phyloP scores from a whole-genome alignment of 2,888 invertebrate species.

The Sycophila texana region DNA sequence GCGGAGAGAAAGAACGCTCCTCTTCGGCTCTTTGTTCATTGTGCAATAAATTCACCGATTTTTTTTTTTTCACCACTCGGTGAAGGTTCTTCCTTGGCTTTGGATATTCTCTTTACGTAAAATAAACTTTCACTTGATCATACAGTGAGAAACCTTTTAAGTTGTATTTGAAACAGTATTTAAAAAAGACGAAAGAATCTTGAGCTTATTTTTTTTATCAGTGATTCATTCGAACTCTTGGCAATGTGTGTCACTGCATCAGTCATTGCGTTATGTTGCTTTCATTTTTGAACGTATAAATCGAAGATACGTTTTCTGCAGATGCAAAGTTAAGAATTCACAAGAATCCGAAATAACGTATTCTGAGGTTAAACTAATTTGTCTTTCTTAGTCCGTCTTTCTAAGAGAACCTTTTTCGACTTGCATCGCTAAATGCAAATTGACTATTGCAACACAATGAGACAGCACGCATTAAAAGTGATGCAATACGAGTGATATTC shows the following conservation, averaged over 20 bases:
- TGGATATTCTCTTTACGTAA: not conserved
- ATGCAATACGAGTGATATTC: conserved; percentile 10
- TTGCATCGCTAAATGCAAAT: not conserved
- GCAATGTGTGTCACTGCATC: too few relatives aligned
- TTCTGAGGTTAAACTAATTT: conserved; percentile 1
- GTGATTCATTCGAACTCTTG: too few relatives aligned
- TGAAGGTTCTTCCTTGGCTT: not conserved
- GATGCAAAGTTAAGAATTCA: not conserved
- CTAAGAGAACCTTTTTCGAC: not conserved
- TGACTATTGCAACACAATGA: conserved; percentile 15
- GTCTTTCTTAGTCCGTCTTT: not conserved
- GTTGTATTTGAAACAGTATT: too few relatives aligned
- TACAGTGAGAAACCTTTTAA: too few relatives aligned
- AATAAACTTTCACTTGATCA: too few relatives aligned
- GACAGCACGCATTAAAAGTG: not conserved
- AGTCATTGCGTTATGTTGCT: too few relatives aligned
- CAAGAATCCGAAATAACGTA: not conserved
- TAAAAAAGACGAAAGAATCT: too few relatives aligned
- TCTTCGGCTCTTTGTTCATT: not conserved
- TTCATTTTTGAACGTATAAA: too few relatives aligned
- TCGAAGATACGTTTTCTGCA: too few relatives aligned
- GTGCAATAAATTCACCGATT: not conserved
- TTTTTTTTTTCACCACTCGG: not conserved
- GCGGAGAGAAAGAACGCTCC: not conserved
- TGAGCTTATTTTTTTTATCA: too few relatives aligned